A percentile compares a stretch with the other conserved stretches of the same genome.
phyloP scores from a whole-genome alignment of 2,113 vertebrate genomes.

The Fregetta grallaria region DNA sequence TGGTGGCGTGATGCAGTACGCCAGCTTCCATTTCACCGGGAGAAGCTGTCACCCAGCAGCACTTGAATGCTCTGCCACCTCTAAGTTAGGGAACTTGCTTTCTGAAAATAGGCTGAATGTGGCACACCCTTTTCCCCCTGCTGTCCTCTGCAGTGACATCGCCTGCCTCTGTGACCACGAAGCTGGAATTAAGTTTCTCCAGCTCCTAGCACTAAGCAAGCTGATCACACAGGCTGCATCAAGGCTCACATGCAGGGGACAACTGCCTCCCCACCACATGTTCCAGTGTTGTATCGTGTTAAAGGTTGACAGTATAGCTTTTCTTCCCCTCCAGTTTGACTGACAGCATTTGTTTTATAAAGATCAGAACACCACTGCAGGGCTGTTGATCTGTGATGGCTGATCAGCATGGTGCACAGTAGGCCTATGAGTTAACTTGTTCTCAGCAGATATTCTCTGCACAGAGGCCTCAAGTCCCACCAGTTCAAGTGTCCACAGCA shows the following conservation, averaged over 20 bases:
- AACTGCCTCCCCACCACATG: not conserved
- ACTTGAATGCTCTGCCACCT: not conserved
- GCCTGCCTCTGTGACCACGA: not conserved
- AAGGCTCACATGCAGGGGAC: not conserved
- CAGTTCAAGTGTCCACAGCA: not conserved
- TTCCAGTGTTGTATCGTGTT: not conserved
- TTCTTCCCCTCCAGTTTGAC: not conserved
- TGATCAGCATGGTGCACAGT: not conserved
- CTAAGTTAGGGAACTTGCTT: not conserved
- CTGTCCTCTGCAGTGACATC: not conserved
- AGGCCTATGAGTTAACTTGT: not conserved
- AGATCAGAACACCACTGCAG: not conserved
- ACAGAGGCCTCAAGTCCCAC: not conserved
- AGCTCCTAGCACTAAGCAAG: not conserved
- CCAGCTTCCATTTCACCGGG: not conserved
- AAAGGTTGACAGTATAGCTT: not conserved
- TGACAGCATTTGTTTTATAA: not conserved
- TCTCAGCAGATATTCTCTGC: not conserved
- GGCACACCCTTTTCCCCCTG: not conserved
- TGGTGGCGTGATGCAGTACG: not conserved
- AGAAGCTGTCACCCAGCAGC: not conserved
- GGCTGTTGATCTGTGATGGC: conserved; percentile 20
- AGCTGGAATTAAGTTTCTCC: not conserved
- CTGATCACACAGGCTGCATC: not conserved
- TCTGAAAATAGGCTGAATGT: not conserved